Conservation (phyloP, 30 jellyfish, hydroid and myxozoan species). For the Aurelia coerulea region DNA sequence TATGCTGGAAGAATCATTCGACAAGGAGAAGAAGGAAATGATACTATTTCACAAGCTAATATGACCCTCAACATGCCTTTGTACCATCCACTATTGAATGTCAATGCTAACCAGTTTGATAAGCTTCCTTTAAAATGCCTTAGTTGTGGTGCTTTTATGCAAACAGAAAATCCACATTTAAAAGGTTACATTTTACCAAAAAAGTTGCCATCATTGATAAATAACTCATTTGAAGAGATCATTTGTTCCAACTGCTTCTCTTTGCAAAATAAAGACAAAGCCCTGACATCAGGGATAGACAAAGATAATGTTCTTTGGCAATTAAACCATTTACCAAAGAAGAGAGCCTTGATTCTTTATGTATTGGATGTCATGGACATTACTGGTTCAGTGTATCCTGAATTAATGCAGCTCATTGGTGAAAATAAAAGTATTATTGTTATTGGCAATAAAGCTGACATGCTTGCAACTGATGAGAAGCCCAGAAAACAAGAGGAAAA, state of each 20-base stretch:
- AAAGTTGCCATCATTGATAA: slow-evolving; percentile 47
- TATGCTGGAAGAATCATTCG: no score
- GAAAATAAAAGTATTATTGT: slow-evolving; percentile 59
- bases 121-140: slow-evolving; percentile 76
- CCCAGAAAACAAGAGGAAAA: slow-evolving; percentile 68
- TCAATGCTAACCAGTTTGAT: slow-evolving; percentile 67
- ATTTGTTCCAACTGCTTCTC: slow-evolving; percentile 70
- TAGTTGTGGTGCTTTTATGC: slow-evolving; percentile 85
- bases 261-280: slow-evolving; percentile 41
- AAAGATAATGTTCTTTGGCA: slow-evolving; percentile 60
- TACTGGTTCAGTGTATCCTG: slow-evolving; percentile 68
- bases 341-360: slow-evolving; percentile 76
- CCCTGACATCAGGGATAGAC: slow-evolving; percentile 15
- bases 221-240: slow-evolving; percentile 33
- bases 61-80: not conserved
- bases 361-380: slow-evolving; percentile 86
- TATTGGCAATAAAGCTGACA: slow-evolving; percentile 88
- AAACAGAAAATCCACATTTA: slow-evolving; percentile 43
- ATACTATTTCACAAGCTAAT: not conserved
- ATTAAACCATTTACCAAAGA: slow-evolving; percentile 44
- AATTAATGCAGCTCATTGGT: slow-evolving; percentile 67
- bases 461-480: slow-evolving; percentile 80
- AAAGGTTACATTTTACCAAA: slow-evolving; percentile 69
- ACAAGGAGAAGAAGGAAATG: not conserved
- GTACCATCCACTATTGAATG: slow-evolving; percentile 3